Percentiles rank a stretch among this genome's conserved stretches.
Conservation (phyloP, 2,113 vertebrate species). For the Rissa tridactyla region DNA sequence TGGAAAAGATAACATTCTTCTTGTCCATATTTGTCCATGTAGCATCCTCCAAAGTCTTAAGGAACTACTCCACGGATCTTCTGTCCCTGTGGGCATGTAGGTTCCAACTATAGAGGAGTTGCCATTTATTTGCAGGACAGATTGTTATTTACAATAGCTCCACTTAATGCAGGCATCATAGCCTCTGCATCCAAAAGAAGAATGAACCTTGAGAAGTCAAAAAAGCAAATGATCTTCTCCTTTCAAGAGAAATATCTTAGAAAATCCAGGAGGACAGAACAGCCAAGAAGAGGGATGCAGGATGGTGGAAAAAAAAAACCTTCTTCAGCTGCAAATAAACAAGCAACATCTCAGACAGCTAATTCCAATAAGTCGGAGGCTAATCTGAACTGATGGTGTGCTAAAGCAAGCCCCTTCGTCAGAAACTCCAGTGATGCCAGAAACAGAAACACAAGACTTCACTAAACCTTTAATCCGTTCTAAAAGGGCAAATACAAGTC, state of each 20-base stretch:
- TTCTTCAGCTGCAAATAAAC: neutral
- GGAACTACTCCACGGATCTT: neutral
- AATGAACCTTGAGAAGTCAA: conserved; percentile 21
- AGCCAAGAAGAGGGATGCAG: neutral
- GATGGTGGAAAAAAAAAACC: neutral
- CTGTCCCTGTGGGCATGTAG: neutral
- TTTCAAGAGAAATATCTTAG: neutral
- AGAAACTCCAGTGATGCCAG: neutral
- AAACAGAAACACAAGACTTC: neutral
- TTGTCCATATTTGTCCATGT: rapidly evolving
- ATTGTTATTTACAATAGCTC: conserved; percentile 39
- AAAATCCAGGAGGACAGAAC: neutral
- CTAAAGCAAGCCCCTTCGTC: neutral
- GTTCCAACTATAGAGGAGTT: neutral
- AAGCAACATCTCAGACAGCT: neutral
- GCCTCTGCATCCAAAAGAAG: neutral
- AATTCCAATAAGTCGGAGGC: neutral
- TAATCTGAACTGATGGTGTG: neutral
- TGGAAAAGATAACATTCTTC: neutral
- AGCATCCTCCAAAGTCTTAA: neutral
- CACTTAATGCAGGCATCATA: conserved; percentile 21
- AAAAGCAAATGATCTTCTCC: conserved; percentile 41
- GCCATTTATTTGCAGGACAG: conserved; percentile 43
- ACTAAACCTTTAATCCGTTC: conserved; percentile 35
- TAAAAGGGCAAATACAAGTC: conserved; percentile 4